Percentiles rank a stretch among this genome's conserved stretches.
These are phyloP conservation scores for Oxycera nigricornis DNA, from an alignment of 2,888 invertebrate species.

Conservation along the genomic window DNA sequence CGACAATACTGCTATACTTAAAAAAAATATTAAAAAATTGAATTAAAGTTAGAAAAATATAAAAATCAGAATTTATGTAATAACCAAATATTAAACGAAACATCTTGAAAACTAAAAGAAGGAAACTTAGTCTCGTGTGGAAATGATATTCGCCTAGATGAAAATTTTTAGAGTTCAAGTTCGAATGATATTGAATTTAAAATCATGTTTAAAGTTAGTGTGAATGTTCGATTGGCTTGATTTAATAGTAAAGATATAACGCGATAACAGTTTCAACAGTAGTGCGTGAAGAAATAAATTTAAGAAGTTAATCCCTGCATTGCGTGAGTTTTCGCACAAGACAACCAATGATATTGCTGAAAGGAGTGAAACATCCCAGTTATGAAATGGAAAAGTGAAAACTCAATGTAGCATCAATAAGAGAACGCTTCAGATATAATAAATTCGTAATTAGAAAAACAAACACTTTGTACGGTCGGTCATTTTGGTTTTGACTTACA, in stretches of 20 bases:
- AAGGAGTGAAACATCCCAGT: no score
- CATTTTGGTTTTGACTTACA: slow-evolving; percentile 35
- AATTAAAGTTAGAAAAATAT: background rate
- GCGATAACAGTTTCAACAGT: no score
- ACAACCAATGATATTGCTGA: no score
- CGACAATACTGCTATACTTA: slow-evolving; percentile 44
- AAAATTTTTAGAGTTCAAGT: background rate
- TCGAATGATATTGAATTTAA: background rate
- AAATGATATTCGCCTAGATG: background rate
- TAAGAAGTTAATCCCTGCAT: no score
- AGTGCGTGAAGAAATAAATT: no score
- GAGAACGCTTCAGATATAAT: background rate
- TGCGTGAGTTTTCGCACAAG: no score
- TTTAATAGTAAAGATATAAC: no score
- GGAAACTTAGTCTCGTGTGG: no score
- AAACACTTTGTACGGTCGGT: background rate
- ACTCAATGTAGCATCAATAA: background rate
- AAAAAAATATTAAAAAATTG: slow-evolving; percentile 2
- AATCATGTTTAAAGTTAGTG: no score
- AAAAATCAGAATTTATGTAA: background rate
- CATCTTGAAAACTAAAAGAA: no score
- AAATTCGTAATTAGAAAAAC: slow-evolving; percentile 1
- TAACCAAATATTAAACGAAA: background rate
- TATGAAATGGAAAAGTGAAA: background rate
- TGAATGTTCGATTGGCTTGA: no score